Percentiles rank a stretch among this genome's conserved stretches.
These are phyloP conservation scores for Boulengeromyrus knoepffleri DNA, from an alignment of 2,113 vertebrate species.

Conservation along the genomic window DNA sequence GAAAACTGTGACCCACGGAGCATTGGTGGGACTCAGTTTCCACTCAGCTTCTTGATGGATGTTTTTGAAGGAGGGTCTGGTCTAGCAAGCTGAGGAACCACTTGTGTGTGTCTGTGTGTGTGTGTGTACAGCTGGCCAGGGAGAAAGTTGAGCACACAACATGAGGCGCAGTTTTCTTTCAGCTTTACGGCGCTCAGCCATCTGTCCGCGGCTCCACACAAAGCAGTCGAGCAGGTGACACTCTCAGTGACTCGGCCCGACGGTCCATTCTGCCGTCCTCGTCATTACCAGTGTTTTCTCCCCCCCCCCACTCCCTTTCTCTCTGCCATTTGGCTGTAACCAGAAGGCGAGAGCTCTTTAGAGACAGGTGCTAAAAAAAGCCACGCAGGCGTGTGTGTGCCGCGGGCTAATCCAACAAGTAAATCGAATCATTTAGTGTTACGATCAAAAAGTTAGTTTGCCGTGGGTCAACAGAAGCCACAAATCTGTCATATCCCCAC, in stretches of 20 bases:
- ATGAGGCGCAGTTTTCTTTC: background rate
- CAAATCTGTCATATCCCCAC: background rate
- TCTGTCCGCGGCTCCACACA: background rate
- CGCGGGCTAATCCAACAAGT: background rate
- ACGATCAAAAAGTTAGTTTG: background rate
- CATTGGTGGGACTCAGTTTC: background rate
- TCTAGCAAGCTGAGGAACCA: background rate
- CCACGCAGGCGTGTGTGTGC: background rate
- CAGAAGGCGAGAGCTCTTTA: background rate
- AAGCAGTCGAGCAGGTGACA: slow-evolving; percentile 1
- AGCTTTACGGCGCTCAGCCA: slow-evolving; percentile 3
- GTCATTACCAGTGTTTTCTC: background rate
- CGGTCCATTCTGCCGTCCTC: background rate
- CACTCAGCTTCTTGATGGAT: background rate
- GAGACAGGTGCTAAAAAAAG: background rate
- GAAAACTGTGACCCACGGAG: background rate
- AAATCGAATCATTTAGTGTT: background rate
- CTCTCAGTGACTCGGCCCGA: background rate
- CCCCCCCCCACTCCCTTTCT: background rate
- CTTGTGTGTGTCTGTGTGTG: background rate
- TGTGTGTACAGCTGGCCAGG: slow-evolving; percentile 10
- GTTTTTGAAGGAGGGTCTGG: background rate
- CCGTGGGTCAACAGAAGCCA: background rate
- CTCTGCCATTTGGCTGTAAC: background rate
- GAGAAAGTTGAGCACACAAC: background rate